Conservation (phyloP, 2,113 vertebrate genomes). For the Oceanites oceanicus region DNA sequence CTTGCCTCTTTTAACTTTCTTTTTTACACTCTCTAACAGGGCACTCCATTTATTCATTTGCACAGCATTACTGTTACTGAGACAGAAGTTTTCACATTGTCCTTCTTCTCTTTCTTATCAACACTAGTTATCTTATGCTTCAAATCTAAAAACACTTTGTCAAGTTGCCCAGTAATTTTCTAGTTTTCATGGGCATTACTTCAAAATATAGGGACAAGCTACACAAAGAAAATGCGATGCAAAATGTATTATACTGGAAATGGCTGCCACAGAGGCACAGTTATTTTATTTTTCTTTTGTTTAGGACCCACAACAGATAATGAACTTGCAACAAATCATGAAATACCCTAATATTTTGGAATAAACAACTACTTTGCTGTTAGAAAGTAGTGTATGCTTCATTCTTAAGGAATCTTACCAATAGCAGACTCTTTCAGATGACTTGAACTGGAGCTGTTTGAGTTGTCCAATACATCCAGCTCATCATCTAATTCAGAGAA, state of each 20-base stretch:
- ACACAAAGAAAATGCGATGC: neutral
- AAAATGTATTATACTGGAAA: neutral
- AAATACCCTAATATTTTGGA: neutral
- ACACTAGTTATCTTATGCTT: neutral
- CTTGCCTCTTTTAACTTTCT: neutral
- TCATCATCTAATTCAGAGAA: constrained; percentile 74
- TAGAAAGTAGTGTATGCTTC: neutral
- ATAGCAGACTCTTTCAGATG: constrained; percentile 63
- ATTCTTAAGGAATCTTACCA: constrained; percentile 59
- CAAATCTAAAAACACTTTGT: neutral
- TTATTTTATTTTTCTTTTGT: neutral
- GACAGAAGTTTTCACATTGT: neutral
- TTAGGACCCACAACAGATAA: neutral
- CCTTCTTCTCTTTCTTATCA: neutral
- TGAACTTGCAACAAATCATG: neutral
- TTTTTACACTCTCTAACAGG: neutral
- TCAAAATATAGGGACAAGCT: neutral
- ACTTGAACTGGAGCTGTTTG: constrained; percentile 56
- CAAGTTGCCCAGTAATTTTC: neutral
- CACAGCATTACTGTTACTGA: neutral
- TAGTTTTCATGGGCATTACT: neutral
- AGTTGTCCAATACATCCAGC: constrained; percentile 42
- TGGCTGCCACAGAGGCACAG: neutral
- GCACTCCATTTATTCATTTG: neutral
- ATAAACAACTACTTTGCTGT: neutral